Percentiles rank a stretch among this genome's conserved stretches.
Evolutionary conservation across 92 coral and sea anemone genomes (phyloP).

Genomic region (Montipora capitata): DNA sequence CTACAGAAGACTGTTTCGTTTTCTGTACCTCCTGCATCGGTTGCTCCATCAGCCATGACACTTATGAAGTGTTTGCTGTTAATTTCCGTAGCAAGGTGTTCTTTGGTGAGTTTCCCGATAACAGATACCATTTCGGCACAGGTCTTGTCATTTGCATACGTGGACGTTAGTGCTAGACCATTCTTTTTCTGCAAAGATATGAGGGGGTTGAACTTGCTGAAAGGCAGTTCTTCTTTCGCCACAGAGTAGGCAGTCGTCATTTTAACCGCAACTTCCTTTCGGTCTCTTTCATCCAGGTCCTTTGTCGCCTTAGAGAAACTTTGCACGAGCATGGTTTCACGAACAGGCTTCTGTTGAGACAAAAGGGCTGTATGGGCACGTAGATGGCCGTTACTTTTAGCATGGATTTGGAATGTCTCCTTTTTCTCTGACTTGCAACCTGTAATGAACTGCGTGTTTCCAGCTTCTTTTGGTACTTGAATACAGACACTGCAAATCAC

Average conservation of each 20-base stretch:
- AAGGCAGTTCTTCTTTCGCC: conserved; percentile 39
- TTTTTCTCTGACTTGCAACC: conserved; percentile 54
- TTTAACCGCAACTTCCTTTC: conserved; percentile 52
- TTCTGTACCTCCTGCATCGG: not conserved
- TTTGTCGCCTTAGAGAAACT: conserved; percentile 38
- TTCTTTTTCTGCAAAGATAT: conserved; percentile 36
- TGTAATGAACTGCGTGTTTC: conserved; percentile 49
- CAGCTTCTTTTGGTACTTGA: conserved; percentile 24
- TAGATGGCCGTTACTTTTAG: conserved; percentile 40
- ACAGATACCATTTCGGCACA: conserved; percentile 51
- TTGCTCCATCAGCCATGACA: conserved; percentile 8
- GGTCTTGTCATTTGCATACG: conserved; percentile 41
- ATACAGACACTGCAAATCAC: conserved; percentile 47
- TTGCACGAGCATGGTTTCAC: conserved; percentile 32
- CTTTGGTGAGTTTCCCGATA: conserved; percentile 43
- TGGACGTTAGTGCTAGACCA: conserved; percentile 25
- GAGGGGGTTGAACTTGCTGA: conserved; percentile 35
- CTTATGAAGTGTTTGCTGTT: conserved; percentile 1
- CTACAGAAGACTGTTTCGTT: conserved; percentile 14
- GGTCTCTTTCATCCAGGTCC: conserved; percentile 45
- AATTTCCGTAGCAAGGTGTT: not conserved
- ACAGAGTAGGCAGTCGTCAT: conserved; percentile 35
- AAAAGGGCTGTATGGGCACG: conserved; percentile 43
- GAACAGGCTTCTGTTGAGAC: conserved; percentile 48
- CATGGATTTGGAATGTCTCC: conserved; percentile 50